Base-by-base conservation (phyloP, 2,113 vertebrate genomes). In the Phylloscopus trochiloides region DNA sequence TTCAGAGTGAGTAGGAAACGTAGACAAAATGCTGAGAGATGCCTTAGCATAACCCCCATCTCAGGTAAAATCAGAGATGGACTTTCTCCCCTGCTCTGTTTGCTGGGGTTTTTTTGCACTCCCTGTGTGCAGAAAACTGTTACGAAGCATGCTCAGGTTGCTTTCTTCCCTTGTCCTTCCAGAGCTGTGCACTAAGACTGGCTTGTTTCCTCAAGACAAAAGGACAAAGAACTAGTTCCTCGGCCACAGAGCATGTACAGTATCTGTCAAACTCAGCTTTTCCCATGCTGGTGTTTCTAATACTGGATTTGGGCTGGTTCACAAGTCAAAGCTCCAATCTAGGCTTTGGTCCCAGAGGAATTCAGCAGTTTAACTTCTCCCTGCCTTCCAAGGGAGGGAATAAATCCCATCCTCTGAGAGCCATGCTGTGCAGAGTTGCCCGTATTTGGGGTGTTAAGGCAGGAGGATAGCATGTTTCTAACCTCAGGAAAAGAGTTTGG, bases 211-310 rank as follows among this genome's bases (percentile, higher is more conserved):
- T 84, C 36, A 42, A 71, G 80, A 92, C 17, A 71, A 48, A 90
- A 94, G 34, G 79, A 66, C 80, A 88, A 92, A 83, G 62, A 15
- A 61, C 63, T 79, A 17, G 61, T 66, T 88, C 36, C 43, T 94
- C 80, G 68, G 63, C 20, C 29, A 57, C 12, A 40, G 76, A 70
- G 32, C 24, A 10, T 42, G 10, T 10, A 66, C 14, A 63, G 43
- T 22, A 12, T 86, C 77, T 68, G 74, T 75, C 81, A 90, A 81
- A 68, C 40, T 82, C 82, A 40, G 70, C 32, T 94, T 72, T 92
- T 92, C 26, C n/a, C 59, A 77, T 66, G 52, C 29, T 92, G 42
- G 7, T 77, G 40, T 82, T 94, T 86, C 61, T 45, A 51, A 32
- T 20, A 9, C 43, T 40, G 36, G 9, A 8, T 34, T 72, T 86